Conservation (phyloP, 2,888 invertebrate genomes). For the Formica aserva region DNA sequence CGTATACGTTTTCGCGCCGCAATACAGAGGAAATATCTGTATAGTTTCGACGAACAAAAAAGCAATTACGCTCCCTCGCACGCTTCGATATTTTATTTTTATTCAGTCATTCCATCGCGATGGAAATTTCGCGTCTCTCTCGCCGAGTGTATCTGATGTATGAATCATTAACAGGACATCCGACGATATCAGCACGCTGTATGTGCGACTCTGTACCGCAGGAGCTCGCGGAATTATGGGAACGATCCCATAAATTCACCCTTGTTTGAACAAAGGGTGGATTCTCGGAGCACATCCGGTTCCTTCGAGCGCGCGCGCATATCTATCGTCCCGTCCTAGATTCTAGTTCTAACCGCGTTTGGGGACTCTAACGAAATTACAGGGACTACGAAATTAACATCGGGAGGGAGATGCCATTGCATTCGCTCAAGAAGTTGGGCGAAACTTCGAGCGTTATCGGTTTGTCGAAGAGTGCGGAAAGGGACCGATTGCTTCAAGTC, state of each 20-base stretch:
- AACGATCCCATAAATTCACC: constrained; percentile 39
- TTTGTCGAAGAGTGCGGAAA: constrained; percentile 47
- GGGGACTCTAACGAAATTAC: constrained; percentile 39
- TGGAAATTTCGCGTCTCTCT: background rate
- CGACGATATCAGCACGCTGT: constrained; percentile 3
- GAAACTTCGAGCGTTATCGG: constrained; percentile 22
- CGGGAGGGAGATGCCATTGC: constrained; percentile 13
- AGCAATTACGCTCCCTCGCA: background rate
- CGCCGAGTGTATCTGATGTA: background rate
- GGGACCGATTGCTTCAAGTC: constrained; percentile 56
- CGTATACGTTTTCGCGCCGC: background rate
- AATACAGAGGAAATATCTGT: constrained; percentile 20
- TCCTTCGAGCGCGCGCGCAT: background rate
- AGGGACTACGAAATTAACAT: constrained; percentile 37
- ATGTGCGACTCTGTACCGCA: background rate
- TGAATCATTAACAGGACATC: constrained; percentile 43
- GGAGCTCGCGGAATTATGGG: constrained; percentile 29
- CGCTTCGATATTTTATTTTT: background rate
- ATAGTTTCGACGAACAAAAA: background rate
- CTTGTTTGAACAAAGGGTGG: constrained; percentile 40
- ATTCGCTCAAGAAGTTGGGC: constrained; percentile 19
- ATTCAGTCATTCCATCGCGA: background rate
- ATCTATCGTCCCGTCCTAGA: constrained; percentile 41
- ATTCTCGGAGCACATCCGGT: constrained; percentile 42
- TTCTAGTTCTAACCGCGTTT: constrained; percentile 41